Base-by-base conservation (phyloP, 2,888 invertebrate genomes). In the Danaus chrysippus region DNA sequence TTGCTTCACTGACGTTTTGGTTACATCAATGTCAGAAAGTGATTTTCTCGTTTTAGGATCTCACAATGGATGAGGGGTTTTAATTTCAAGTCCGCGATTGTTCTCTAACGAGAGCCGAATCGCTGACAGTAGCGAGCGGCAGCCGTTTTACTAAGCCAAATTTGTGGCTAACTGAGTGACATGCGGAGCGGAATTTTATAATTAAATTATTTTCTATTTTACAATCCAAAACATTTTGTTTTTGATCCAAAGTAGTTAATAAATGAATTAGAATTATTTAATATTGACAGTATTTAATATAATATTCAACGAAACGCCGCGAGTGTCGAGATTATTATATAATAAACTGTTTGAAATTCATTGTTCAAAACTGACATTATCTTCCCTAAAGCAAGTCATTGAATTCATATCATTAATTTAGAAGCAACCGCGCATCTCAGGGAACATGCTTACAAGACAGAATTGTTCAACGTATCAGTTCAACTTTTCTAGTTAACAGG, bases 51-150 rank as follows among this genome's bases (percentile, higher is more conserved):
- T 59, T 58, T 59, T 49, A 49, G 49, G 17, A 60, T 58, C 44
- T 55, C 63, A 69, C 68, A 67, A 68, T 67, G 77, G 71, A 75
- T 76, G 77, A 75, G 74, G 76, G 79, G 80, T 84, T 86, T 87
- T 87, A 86, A 87, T 87, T 84, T 81, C 78, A 79, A 78, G 77
- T 82, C 82, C 79, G 79, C 83, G 80, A 83, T 82, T 81, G 84
- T 82, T 76, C 79, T 76, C 84, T 87, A 88, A 87, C 86, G 87
- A 87, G 86, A 84, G 83, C 81, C 82, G 83, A 87, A 88, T 79
- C 75, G 88, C 89, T 90, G 89, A 90, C 89, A 87, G 78, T 83
- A 83, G 89, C 85, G 81, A 71, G 76, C 83, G 79, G 81, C 83
- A 86, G 86, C 85, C 84, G 82, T 83, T 82, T 77, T 73, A 79